phyloP scores from a whole-genome alignment of 2,888 invertebrate species.

The Operophtera brumata region DNA sequence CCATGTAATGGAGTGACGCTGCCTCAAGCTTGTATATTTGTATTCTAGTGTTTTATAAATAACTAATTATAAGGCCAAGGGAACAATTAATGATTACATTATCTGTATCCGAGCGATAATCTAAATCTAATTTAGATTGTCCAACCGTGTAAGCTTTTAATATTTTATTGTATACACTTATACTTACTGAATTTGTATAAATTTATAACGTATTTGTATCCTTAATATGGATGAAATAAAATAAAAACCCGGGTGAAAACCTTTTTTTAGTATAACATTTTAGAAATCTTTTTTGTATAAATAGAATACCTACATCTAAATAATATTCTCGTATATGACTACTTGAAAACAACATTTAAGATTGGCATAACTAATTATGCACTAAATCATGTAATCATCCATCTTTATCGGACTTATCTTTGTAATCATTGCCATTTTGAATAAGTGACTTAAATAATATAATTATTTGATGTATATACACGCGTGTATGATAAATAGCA shows the following conservation, averaged over 20 bases:
- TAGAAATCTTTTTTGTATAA: neutral
- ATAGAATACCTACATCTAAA: neutral
- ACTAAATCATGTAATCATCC: neutral
- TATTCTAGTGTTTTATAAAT: slow-evolving; percentile 6
- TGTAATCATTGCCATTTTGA: slow-evolving; percentile 68
- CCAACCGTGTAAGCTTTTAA: neutral
- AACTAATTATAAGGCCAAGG: slow-evolving; percentile 48
- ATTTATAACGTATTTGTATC: neutral
- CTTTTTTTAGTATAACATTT: neutral
- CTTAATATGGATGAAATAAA: neutral
- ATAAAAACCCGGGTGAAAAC: neutral
- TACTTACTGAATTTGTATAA: neutral
- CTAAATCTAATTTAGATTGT: slow-evolving; percentile 28
- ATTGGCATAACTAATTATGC: neutral
- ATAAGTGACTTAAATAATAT: slow-evolving; percentile 54
- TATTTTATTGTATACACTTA: neutral
- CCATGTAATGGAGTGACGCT: slow-evolving; percentile 37
- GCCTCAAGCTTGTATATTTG: slow-evolving; percentile 52
- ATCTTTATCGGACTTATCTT: slow-evolving; percentile 30
- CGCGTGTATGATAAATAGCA: slow-evolving; percentile 40
- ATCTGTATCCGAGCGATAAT: slow-evolving; percentile 15
- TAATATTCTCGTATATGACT: neutral
- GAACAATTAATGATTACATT: slow-evolving; percentile 52
- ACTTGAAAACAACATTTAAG: neutral
- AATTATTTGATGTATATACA: slow-evolving; percentile 34